phyloP scores from a whole-genome alignment of 2,797 vertebrate genomes.

The Pseudopleuronectes americanus region DNA sequence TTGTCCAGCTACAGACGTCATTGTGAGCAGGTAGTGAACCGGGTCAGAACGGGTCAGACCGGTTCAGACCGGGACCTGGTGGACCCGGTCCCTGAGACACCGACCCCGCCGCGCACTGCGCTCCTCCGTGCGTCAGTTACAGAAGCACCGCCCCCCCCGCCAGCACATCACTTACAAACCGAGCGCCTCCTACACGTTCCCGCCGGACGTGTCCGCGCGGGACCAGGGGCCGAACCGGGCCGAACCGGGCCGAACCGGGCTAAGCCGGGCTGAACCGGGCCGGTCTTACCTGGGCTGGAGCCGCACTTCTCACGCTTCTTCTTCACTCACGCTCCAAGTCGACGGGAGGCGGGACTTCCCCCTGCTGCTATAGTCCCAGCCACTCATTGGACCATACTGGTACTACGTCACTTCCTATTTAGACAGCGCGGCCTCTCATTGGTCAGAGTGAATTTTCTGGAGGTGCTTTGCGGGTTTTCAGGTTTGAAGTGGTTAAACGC shows the following conservation, averaged over 20 bases:
- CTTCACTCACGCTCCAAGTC: conserved; percentile 48
- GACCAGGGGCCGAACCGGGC: too few relatives aligned
- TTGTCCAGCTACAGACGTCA: too few relatives aligned
- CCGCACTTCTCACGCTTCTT: conserved; percentile 29
- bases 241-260: not conserved
- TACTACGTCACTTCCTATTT: conserved; percentile 20
- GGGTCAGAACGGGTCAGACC: not conserved
- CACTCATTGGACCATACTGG: not conserved
- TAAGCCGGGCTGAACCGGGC: rapidly evolving
- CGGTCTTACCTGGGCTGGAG: conserved; percentile 51
- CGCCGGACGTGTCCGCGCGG: not conserved
- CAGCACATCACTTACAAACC: not conserved
- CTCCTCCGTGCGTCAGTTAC: conserved; percentile 1
- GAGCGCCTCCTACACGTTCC: not conserved
- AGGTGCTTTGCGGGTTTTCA: conserved; percentile 7
- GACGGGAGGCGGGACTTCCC: conserved; percentile 47
- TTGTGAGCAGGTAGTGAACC: not conserved
- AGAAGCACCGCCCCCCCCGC: conserved; percentile 40
- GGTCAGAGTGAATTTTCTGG: conserved; percentile 8
- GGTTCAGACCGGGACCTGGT: too few relatives aligned
- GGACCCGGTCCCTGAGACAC: too few relatives aligned
- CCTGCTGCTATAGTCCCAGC: not conserved
- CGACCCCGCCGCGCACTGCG: not conserved
- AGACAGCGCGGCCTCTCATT: conserved; percentile 29
- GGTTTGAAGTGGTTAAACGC: not conserved